These are phyloP conservation scores for Parnassius glacialis DNA, from an alignment of 2,888 invertebrate species.

Conservation along the genomic window DNA sequence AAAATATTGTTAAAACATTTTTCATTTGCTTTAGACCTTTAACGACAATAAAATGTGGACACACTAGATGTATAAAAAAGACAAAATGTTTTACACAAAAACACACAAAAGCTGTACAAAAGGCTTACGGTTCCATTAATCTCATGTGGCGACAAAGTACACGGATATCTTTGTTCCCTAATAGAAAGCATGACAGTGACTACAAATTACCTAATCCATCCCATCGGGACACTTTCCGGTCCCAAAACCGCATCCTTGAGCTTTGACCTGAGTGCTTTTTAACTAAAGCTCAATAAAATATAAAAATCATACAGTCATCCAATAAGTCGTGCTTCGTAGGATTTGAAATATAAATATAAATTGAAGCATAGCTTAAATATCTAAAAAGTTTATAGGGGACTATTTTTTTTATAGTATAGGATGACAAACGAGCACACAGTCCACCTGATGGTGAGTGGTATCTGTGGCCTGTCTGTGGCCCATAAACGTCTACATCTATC, in stretches of 20 bases:
- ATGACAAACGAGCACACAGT: too few relatives aligned
- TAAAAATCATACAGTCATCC: neutral
- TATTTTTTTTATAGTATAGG: too few relatives aligned
- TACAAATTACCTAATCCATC: conserved; percentile 8
- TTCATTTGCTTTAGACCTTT: too few relatives aligned
- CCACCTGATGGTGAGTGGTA: too few relatives aligned
- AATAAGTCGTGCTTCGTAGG: neutral
- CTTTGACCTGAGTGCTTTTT: neutral
- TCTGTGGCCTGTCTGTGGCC: too few relatives aligned
- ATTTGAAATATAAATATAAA: too few relatives aligned
- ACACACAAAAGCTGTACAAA: neutral
- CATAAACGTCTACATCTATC: too few relatives aligned
- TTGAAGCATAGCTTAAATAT: too few relatives aligned
- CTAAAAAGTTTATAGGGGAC: too few relatives aligned
- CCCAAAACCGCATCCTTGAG: neutral
- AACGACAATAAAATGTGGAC: too few relatives aligned
- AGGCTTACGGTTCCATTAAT: conserved; percentile 13
- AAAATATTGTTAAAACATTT: too few relatives aligned
- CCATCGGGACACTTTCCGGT: conserved; percentile 5
- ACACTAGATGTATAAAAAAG: too few relatives aligned
- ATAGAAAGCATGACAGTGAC: conserved; percentile 6
- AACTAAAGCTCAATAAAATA: neutral
- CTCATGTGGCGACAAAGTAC: conserved; percentile 1
- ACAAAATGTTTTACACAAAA: neutral
- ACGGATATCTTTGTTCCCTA: conserved; percentile 17